A percentile compares a stretch with the other conserved stretches of the same genome.
Evolutionary conservation across 1,140 invertebrate species (phyloP).

Genomic region (Drepana arcuata): DNA sequence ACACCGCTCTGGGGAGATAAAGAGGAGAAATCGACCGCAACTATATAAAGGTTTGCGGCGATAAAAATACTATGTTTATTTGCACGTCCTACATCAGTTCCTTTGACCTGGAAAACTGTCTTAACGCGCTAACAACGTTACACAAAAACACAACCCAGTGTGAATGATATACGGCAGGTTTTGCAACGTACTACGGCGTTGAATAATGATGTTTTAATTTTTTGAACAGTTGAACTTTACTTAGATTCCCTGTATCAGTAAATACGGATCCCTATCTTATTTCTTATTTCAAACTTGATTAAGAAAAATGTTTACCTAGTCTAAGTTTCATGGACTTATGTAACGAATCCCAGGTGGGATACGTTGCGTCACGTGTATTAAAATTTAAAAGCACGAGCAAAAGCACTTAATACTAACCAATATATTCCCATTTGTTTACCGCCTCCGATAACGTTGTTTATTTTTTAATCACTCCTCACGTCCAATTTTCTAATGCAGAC

Average conservation of each 20-base stretch:
- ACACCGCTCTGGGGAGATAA: slow-evolving; percentile 64
- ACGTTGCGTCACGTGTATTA: slow-evolving; percentile 15
- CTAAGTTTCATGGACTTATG: slow-evolving; percentile 15
- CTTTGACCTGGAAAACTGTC: slow-evolving; percentile 28
- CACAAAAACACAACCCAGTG: slow-evolving; percentile 29
- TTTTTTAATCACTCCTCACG: slow-evolving; percentile 27
- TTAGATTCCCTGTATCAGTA: slow-evolving; percentile 58
- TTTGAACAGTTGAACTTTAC: slow-evolving; percentile 32
- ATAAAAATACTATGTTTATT: slow-evolving; percentile 72
- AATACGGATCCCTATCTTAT: slow-evolving; percentile 61
- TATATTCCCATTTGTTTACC: slow-evolving; percentile 16
- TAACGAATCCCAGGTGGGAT: slow-evolving; percentile 16
- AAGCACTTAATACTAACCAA: slow-evolving; percentile 17
- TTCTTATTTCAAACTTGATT: slow-evolving; percentile 51
- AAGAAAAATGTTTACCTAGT: slow-evolving; percentile 23
- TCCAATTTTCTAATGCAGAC: slow-evolving; percentile 30
- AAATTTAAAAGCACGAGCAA: slow-evolving; percentile 26
- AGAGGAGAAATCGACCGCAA: slow-evolving; percentile 67
- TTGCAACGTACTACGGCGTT: slow-evolving; percentile 16
- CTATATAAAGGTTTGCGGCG: slow-evolving; percentile 69
- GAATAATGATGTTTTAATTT: slow-evolving; percentile 21
- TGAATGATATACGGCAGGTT: slow-evolving; percentile 28
- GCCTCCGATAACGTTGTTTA: slow-evolving; percentile 19
- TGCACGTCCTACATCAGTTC: slow-evolving; percentile 66
- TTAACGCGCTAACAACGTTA: slow-evolving; percentile 16